Evolutionary conservation across 2,888 invertebrate species (phyloP).

Genomic region (Scaptomyza polygonia): DNA sequence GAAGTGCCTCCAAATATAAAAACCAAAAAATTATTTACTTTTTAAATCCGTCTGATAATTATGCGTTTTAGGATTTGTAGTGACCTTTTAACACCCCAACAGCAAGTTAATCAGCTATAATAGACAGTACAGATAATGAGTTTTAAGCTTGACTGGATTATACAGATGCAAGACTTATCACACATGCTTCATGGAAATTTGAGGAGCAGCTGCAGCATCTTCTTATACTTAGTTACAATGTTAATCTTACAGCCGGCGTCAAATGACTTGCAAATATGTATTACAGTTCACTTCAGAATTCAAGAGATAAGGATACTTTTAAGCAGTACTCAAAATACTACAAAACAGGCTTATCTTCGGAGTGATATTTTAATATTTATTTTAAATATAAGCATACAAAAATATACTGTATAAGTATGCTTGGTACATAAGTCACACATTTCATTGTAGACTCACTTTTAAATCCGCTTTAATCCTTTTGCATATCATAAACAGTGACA

Average conservation of each 20-base stretch:
- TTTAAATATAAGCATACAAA: too few species aligned
- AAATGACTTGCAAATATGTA: conserved; percentile 35
- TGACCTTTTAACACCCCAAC: conserved; percentile 6
- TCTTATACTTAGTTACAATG: conserved; percentile 7
- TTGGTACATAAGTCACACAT: not conserved
- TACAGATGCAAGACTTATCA: conserved; percentile 4
- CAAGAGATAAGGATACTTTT: not conserved
- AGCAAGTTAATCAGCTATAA: conserved; percentile 5
- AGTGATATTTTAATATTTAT: too few species aligned
- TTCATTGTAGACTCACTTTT: not conserved
- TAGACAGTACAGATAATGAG: not conserved
- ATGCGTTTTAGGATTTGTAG: too few species aligned
- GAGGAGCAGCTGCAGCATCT: not conserved
- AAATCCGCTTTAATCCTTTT: not conserved
- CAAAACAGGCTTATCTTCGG: conserved; percentile 1
- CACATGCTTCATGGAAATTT: too few species aligned
- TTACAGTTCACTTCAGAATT: not conserved
- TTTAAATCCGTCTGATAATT: conserved; percentile 19
- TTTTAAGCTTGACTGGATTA: not conserved
- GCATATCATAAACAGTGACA: conserved; percentile 2
- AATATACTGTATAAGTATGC: too few species aligned
- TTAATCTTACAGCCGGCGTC: conserved; percentile 17
- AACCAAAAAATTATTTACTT: not conserved
- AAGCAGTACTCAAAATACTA: too few species aligned
- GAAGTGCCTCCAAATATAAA: conserved; percentile 4